These are phyloP conservation scores for Apantesis nais DNA, from an alignment of 2,888 invertebrate species.

Conservation along the genomic window DNA sequence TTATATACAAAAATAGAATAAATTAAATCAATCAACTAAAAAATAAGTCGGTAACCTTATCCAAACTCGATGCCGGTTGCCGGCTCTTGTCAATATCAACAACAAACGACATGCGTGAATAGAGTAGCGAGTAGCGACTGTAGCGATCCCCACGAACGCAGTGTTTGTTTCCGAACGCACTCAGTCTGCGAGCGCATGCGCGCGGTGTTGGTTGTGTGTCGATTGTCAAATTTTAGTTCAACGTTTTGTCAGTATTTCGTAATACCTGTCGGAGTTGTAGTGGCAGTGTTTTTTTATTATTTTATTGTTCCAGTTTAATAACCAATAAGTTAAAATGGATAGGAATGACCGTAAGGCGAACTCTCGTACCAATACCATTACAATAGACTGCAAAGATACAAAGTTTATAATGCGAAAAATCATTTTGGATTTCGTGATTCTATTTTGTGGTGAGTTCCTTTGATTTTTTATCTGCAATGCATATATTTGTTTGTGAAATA, in stretches of 20 bases:
- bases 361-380: slow-evolving; percentile 71
- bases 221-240: slow-evolving; percentile 41
- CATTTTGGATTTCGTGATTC: slow-evolving; percentile 87
- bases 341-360: slow-evolving; percentile 75
- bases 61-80: slow-evolving; percentile 18
- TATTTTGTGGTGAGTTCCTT: slow-evolving; percentile 88
- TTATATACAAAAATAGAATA: neutral
- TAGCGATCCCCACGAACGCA: slow-evolving; percentile 35
- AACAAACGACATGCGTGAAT: slow-evolving; percentile 32
- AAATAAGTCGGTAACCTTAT: slow-evolving; percentile 1
- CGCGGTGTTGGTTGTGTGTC: slow-evolving; percentile 64
- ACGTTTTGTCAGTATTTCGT: slow-evolving; percentile 68
- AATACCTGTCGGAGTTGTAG: slow-evolving; percentile 53
- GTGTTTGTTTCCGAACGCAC: slow-evolving; percentile 48
- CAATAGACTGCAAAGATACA: slow-evolving; percentile 83
- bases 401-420: slow-evolving; percentile 87
- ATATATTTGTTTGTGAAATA: neutral
- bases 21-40: neutral
- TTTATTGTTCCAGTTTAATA: slow-evolving; percentile 41
- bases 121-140: slow-evolving; percentile 42
- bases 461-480: slow-evolving; percentile 7
- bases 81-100: slow-evolving; percentile 32
- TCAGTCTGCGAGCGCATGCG: slow-evolving; percentile 81
- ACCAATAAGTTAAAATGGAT: slow-evolving; percentile 67
- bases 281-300: slow-evolving; percentile 54